phyloP scores from a whole-genome alignment of 2,797 vertebrate species.

The Sphaeramia orbicularis region DNA sequence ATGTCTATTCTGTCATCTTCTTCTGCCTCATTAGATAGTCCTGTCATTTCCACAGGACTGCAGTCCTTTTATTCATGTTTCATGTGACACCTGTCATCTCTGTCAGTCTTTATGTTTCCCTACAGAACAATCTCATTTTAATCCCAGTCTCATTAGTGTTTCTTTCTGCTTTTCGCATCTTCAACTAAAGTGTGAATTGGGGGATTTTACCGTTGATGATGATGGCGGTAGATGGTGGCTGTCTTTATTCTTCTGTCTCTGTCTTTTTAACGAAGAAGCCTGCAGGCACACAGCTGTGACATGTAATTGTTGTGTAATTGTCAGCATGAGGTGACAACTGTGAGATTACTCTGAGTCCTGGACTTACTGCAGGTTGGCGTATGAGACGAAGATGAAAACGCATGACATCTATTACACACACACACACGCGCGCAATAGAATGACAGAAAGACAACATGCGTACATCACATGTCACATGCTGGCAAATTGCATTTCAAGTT shows the following conservation, averaged over 20 bases:
- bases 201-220: slow-evolving; percentile 6
- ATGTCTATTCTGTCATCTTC: slow-evolving; percentile 1
- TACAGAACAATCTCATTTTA: slow-evolving; percentile 3
- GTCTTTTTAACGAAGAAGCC: slow-evolving; percentile 5
- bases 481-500: slow-evolving; percentile 6
- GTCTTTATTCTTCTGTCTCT: background rate
- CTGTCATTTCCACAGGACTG: slow-evolving; percentile 10
- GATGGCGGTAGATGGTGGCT: background rate
- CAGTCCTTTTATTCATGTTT: slow-evolving; percentile 20
- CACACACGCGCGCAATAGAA: too few relatives aligned
- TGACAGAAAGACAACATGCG: background rate
- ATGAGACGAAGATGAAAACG: background rate
- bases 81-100: slow-evolving; percentile 25
- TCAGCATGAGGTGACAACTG: background rate
- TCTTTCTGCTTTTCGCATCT: background rate
- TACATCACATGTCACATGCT: slow-evolving; percentile 8
- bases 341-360: background rate
- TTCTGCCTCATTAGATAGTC: slow-evolving; percentile 21
- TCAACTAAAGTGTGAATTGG: background rate
- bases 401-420: background rate
- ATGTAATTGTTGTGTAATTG: background rate
- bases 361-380: slow-evolving; percentile 6
- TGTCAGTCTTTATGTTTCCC: slow-evolving; percentile 18
- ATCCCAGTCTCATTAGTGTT: background rate
- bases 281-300: slow-evolving; percentile 1